Evolutionary conservation across 2,113 vertebrate species (phyloP).

Genomic region (Ameiurus melas): DNA sequence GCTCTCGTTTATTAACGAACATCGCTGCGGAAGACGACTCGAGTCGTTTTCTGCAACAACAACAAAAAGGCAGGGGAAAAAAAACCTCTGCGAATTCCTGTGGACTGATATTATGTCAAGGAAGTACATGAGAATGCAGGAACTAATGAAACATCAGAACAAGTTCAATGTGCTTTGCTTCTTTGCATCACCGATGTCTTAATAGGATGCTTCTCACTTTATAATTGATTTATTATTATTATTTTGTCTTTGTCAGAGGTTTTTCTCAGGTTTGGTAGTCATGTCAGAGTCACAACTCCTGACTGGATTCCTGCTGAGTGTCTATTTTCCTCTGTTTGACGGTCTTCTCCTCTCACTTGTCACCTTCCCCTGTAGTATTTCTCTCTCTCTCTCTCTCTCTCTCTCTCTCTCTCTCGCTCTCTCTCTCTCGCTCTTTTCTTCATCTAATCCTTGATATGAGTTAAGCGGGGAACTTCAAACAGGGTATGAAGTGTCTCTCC

Average conservation of each 20-base stretch:
- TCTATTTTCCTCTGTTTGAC: background rate
- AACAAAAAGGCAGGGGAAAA: no score
- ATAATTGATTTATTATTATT: background rate
- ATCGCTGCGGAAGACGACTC: no score
- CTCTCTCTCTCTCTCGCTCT: conserved; percentile 49
- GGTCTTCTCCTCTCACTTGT: conserved; percentile 38
- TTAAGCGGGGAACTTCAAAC: conserved; percentile 73
- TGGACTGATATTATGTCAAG: background rate
- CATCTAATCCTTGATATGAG: conserved; percentile 76
- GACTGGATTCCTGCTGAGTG: background rate
- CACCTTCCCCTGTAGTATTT: conserved; percentile 34
- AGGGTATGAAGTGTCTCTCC: conserved; percentile 61
- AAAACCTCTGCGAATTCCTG: no score
- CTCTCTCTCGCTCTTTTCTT: conserved; percentile 58
- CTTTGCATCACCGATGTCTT: background rate
- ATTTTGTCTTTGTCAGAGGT: no score
- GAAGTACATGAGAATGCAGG: background rate
- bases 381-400: conserved; percentile 47
- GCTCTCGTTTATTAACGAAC: no score
- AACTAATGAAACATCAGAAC: background rate
- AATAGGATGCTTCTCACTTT: background rate
- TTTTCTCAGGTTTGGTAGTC: conserved; percentile 3
- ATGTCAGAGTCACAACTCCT: background rate
- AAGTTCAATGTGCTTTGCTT: background rate
- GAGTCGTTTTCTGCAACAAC: no score